Evolutionary conservation across 2,888 invertebrate genomes (phyloP).

Genomic region (Urechis unicinctus): DNA sequence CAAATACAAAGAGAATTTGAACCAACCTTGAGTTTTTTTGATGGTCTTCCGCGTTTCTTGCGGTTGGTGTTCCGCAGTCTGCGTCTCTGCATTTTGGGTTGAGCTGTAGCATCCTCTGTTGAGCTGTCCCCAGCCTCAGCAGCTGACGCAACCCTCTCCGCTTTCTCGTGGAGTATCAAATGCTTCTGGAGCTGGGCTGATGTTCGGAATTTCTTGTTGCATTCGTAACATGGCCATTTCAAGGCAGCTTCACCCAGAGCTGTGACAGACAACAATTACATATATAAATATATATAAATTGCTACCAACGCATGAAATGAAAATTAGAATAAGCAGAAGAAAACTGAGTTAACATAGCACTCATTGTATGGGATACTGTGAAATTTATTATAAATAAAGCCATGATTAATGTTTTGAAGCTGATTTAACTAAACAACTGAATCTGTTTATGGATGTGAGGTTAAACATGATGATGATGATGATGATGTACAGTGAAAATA

Average conservation of each 20-base stretch:
- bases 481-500: too few relatives aligned
- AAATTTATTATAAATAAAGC: background rate
- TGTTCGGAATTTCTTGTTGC: conserved; percentile 57
- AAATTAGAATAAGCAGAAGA: too few relatives aligned
- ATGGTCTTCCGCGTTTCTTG: background rate
- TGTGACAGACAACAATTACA: background rate
- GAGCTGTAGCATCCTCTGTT: background rate
- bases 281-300: too few relatives aligned
- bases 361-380: too few relatives aligned
- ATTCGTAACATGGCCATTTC: conserved; percentile 62
- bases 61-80: too few relatives aligned
- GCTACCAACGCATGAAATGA: too few relatives aligned
- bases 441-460: too few relatives aligned
- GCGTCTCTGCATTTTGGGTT: background rate
- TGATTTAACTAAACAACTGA: too few relatives aligned
- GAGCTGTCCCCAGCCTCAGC: background rate
- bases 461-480: too few relatives aligned
- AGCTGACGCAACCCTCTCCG: conserved; percentile 1
- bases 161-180: conserved; percentile 51
- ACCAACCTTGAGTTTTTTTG: background rate
- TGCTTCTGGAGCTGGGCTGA: conserved; percentile 60
- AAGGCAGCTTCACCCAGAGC: conserved; percentile 3
- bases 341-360: too few relatives aligned
- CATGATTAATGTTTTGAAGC: too few relatives aligned
- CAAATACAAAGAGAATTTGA: background rate